These are phyloP conservation scores for Mus spicilegus DNA, from an alignment of 2,113 vertebrate species.

Conservation along the genomic window DNA sequence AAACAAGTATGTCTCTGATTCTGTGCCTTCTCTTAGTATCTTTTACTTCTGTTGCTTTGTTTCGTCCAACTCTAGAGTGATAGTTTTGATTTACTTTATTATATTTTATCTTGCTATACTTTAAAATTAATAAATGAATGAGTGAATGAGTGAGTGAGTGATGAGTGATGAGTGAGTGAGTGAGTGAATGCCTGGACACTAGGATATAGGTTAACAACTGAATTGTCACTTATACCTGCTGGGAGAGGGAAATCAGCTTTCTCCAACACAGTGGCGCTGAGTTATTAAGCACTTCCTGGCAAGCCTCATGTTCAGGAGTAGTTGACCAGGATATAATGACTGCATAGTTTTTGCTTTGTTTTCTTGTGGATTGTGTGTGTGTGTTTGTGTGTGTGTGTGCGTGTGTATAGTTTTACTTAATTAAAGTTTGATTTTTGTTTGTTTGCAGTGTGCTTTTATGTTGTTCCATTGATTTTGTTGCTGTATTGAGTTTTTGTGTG, in stretches of 20 bases:
- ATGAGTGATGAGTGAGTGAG: background rate
- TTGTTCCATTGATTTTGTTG: background rate
- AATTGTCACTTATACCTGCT: background rate
- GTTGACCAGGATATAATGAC: background rate
- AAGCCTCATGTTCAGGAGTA: background rate
- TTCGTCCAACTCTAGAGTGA: background rate
- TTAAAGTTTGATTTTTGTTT: background rate
- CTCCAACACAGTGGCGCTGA: background rate
- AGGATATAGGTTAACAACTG: background rate
- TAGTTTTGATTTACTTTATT: background rate
- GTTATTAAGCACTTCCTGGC: background rate
- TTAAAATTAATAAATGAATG: background rate
- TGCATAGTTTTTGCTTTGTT: background rate
- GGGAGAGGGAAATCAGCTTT: background rate
- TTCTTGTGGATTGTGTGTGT: no score
- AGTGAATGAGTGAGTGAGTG: background rate
- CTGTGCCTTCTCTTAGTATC: background rate
- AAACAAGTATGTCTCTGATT: background rate
- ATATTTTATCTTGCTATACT: background rate
- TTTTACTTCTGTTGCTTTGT: background rate
- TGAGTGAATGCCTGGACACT: background rate
- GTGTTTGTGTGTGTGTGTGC: no score
- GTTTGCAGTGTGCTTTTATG: background rate
- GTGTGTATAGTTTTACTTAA: background rate
- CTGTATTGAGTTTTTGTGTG: background rate